phyloP scores from a whole-genome alignment of 2,113 vertebrate species.

The Neotoma lepida region DNA sequence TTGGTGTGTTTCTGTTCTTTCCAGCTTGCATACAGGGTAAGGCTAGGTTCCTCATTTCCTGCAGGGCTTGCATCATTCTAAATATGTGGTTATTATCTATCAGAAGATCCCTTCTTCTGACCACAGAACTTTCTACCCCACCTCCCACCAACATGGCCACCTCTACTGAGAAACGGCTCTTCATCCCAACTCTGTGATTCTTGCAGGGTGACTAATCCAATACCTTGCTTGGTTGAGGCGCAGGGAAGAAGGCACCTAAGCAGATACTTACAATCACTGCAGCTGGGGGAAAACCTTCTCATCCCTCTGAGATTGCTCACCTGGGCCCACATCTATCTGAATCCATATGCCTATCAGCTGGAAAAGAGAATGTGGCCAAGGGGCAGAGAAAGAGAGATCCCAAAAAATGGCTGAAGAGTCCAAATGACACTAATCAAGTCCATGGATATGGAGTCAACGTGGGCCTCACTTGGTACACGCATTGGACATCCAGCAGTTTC shows the following conservation, averaged over 20 bases:
- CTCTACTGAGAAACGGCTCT: not conserved
- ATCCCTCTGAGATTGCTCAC: not conserved
- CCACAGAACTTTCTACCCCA: conserved; percentile 1
- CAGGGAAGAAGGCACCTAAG: not conserved
- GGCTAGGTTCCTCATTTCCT: not conserved
- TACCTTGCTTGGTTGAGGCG: not conserved
- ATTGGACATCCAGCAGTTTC: not conserved
- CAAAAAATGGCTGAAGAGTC: not conserved
- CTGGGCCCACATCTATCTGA: not conserved
- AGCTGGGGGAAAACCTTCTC: not conserved
- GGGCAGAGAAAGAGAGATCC: not conserved
- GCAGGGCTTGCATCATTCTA: not conserved
- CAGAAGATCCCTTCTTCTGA: not conserved
- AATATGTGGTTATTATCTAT: not conserved
- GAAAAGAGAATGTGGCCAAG: not conserved
- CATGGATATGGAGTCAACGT: too few species aligned
- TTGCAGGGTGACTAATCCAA: not conserved
- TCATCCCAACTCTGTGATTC: not conserved
- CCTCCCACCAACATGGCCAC: not conserved
- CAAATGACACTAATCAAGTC: not conserved
- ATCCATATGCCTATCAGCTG: not conserved
- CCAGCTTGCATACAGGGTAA: not conserved
- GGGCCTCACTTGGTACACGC: not conserved
- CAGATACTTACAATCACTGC: not conserved
- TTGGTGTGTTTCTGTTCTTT: not conserved